Evolutionary conservation across 64 coral and sea anemone genomes (phyloP).

Genomic region (Cladopsammia gracilis): DNA sequence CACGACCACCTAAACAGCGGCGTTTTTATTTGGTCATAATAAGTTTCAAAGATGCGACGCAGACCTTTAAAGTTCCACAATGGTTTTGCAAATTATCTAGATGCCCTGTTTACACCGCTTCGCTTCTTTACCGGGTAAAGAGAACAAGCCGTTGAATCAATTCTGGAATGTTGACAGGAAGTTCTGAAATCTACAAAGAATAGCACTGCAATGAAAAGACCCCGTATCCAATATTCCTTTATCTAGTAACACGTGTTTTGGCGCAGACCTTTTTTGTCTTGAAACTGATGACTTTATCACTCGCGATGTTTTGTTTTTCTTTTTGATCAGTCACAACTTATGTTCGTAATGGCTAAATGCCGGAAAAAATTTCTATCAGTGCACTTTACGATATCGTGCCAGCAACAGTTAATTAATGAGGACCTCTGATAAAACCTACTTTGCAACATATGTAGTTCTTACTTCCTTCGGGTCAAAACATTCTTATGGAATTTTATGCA

Average conservation of each 20-base stretch:
- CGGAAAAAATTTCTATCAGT: too few species aligned
- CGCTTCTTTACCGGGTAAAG: too few species aligned
- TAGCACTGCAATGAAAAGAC: too few species aligned
- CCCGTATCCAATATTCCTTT: background rate
- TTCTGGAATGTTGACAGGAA: conserved; percentile 4
- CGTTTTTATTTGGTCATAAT: background rate
- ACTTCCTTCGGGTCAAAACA: background rate
- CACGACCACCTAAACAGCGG: background rate
- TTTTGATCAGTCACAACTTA: background rate
- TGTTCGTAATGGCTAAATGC: too few species aligned
- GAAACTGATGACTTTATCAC: background rate
- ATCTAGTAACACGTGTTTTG: conserved; percentile 37
- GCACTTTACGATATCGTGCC: too few species aligned
- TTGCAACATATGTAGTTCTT: too few species aligned
- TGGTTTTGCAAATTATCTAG: too few species aligned
- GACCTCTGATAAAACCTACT: too few species aligned
- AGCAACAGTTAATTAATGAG: too few species aligned
- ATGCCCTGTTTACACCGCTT: too few species aligned
- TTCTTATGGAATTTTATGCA: background rate
- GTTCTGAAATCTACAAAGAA: background rate
- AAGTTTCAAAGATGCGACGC: conserved; percentile 3
- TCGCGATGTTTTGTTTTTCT: conserved; percentile 14
- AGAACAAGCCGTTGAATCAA: background rate
- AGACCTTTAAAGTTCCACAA: too few species aligned
- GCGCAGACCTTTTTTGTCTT: background rate